Conservation (phyloP, 2,113 vertebrate genomes). For the Osmerus eperlanus region DNA sequence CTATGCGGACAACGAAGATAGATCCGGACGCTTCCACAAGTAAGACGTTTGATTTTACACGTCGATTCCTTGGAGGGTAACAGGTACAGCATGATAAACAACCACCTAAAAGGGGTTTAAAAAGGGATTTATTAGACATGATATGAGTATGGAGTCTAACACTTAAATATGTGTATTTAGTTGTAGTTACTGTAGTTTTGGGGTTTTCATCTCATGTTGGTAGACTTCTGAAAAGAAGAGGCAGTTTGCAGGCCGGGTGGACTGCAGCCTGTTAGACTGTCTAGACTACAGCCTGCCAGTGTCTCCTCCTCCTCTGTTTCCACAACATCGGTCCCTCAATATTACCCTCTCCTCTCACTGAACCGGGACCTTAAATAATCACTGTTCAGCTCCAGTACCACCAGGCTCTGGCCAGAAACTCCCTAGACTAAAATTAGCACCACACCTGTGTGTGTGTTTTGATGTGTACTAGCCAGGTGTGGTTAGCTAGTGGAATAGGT, state of each 20-base stretch:
- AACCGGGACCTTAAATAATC: constrained; percentile 13
- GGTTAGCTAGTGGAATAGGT: no score
- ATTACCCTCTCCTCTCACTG: constrained; percentile 9
- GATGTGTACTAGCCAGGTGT: no score
- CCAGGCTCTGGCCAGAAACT: neutral
- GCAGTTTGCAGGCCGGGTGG: neutral
- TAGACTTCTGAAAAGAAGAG: neutral
- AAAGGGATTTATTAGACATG: no score
- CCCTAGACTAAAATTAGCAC: constrained; percentile 33
- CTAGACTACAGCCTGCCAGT: neutral
- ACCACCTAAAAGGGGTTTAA: no score
- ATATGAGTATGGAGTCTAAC: no score
- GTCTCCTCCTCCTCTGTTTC: neutral
- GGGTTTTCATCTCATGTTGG: no score
- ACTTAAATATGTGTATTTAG: no score
- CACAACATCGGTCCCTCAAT: neutral
- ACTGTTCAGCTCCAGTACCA: constrained; percentile 4
- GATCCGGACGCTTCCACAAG: constrained; percentile 92
- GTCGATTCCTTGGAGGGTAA: no score
- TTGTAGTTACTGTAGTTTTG: no score
- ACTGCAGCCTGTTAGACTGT: neutral
- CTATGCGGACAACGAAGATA: constrained; percentile 96
- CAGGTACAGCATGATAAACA: no score
- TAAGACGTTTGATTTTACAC: constrained; percentile 60
- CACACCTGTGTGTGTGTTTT: constrained; percentile 8